Percentiles rank a stretch among this genome's conserved stretches.
phyloP scores from a whole-genome alignment of 1,140 invertebrate genomes.

The Papilio machaon region DNA sequence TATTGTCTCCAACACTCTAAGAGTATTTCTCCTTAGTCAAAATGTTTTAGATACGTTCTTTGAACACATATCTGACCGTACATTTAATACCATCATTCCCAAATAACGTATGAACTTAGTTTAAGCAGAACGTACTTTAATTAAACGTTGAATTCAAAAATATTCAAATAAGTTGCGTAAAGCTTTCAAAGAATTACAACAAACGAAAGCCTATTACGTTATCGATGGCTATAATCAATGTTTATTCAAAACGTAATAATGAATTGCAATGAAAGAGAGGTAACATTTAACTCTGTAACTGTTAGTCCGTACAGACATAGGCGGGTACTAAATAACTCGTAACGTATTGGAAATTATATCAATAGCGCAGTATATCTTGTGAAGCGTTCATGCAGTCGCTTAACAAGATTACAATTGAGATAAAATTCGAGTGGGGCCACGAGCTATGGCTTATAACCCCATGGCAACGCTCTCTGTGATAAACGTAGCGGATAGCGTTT shows the following conservation, averaged over 20 bases:
- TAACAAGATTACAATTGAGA: constrained; percentile 69
- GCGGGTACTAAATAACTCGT: constrained; percentile 36
- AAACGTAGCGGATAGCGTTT: constrained; percentile 34
- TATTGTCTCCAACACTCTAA: background rate
- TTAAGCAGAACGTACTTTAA: background rate
- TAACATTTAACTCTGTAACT: constrained; percentile 24
- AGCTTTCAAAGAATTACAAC: constrained; percentile 35
- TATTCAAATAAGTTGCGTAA: constrained; percentile 32
- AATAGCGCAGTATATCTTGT: constrained; percentile 61
- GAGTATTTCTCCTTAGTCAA: background rate
- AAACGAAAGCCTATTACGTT: constrained; percentile 37
- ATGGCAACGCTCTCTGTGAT: background rate
- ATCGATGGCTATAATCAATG: constrained; percentile 31
- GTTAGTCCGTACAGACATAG: constrained; percentile 16
- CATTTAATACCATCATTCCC: background rate
- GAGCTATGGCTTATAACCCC: constrained; percentile 35
- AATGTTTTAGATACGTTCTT: background rate
- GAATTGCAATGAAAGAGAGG: constrained; percentile 38
- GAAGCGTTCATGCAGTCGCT: constrained; percentile 55
- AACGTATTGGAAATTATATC: constrained; percentile 46
- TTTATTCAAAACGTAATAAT: constrained; percentile 38
- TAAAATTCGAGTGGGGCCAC: constrained; percentile 56
- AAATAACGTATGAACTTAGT: background rate
- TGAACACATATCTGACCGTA: background rate
- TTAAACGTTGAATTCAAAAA: constrained; percentile 29